Conservation (phyloP, 2,113 vertebrate genomes). For the Cyanistes caeruleus region DNA sequence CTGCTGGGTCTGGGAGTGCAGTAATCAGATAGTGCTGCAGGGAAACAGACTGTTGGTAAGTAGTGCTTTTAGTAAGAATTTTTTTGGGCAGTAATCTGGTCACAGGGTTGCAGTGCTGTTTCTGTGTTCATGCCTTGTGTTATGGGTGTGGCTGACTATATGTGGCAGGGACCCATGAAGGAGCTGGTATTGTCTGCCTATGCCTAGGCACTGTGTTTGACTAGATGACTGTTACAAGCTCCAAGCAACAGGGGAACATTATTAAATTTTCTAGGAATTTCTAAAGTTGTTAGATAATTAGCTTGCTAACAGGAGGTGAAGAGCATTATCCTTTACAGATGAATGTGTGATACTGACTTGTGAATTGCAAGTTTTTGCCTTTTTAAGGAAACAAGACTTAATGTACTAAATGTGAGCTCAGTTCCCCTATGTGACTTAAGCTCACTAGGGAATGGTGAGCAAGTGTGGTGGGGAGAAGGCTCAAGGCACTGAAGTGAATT, state of each 20-base stretch:
- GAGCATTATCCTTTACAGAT: not conserved
- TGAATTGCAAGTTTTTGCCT: not conserved
- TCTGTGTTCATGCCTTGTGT: not conserved
- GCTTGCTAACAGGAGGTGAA: not conserved
- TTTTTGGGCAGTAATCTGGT: not conserved
- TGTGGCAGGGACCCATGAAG: too few species aligned
- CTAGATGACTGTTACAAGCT: not conserved
- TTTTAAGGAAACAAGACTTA: not conserved
- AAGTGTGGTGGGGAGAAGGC: not conserved
- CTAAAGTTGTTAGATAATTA: not conserved
- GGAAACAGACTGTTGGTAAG: not conserved
- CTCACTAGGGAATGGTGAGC: not conserved
- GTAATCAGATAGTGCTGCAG: rapidly evolving
- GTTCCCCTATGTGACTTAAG: not conserved
- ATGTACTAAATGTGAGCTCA: not conserved
- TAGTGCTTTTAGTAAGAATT: not conserved
- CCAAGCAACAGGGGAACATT: not conserved
- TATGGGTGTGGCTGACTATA: rapidly evolving
- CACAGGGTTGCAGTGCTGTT: not conserved
- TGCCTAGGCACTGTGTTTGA: not conserved
- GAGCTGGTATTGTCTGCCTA: not conserved
- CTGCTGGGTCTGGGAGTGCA: rapidly evolving
- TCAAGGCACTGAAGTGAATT: not conserved
- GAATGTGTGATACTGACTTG: not conserved
- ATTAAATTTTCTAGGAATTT: not conserved